Percentiles rank a stretch among this genome's conserved stretches.
These are phyloP conservation scores for Ginglymostoma cirratum DNA, from an alignment of 2,113 vertebrate genomes.

Conservation along the genomic window DNA sequence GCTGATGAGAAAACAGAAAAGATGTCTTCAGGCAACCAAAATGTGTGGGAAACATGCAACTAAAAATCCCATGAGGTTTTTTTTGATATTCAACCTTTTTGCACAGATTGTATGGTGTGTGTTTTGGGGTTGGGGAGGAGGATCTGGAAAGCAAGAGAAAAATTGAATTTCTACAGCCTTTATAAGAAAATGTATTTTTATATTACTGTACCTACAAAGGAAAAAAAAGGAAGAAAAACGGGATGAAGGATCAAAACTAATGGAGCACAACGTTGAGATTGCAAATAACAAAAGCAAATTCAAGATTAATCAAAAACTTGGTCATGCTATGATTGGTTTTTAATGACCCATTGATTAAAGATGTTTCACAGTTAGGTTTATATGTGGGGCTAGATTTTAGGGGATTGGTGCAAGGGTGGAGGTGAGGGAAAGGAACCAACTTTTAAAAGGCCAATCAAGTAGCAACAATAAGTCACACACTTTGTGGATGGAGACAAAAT, in stretches of 20 bases:
- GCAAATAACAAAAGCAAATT: too few species aligned
- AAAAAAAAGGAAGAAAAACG: too few species aligned
- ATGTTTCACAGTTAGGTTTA: not conserved
- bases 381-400: not conserved
- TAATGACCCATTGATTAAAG: not conserved
- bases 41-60: not conserved
- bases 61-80: not conserved
- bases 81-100: not conserved
- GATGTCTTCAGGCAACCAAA: not conserved
- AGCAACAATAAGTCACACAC: too few species aligned
- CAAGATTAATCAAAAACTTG: too few species aligned
- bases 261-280: too few species aligned
- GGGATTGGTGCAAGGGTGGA: too few species aligned
- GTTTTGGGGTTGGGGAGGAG: not conserved
- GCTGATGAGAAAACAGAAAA: not conserved
- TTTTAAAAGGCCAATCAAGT: too few species aligned
- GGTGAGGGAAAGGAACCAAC: too few species aligned
- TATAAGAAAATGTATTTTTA: not conserved
- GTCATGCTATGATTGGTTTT: too few species aligned
- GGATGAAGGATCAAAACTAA: too few species aligned
- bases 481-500: too few species aligned
- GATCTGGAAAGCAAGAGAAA: not conserved
- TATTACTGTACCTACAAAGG: too few species aligned
- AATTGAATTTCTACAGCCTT: not conserved
- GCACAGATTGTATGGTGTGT: not conserved